phyloP scores from a whole-genome alignment of 2,113 vertebrate genomes.

The Colius striatus region DNA sequence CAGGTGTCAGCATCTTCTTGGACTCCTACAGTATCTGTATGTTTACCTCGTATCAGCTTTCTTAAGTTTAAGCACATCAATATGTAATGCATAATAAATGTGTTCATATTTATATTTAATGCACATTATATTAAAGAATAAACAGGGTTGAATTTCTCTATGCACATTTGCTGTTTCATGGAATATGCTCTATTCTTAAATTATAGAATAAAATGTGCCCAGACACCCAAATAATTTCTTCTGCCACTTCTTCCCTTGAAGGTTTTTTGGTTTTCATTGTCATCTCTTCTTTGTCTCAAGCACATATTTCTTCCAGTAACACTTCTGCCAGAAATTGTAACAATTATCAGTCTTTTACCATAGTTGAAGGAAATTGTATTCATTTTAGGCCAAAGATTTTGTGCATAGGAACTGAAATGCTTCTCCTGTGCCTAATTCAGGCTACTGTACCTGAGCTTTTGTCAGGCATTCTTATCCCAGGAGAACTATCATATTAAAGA shows the following conservation, averaged over 20 bases:
- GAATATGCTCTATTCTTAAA: neutral
- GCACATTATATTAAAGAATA: neutral
- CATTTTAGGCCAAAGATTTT: neutral
- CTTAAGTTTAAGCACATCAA: neutral
- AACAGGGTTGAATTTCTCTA: neutral
- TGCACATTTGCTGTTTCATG: neutral
- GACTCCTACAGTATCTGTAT: neutral
- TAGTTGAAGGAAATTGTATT: neutral
- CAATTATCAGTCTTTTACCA: neutral
- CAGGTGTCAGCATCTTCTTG: neutral
- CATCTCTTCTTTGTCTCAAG: neutral
- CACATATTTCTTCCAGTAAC: neutral
- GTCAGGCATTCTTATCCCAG: neutral
- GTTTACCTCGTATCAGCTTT: neutral
- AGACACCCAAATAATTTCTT: neutral
- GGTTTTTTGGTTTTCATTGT: neutral
- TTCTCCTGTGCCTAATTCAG: neutral
- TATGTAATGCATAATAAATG: neutral
- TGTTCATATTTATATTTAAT: neutral
- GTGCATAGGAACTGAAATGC: neutral
- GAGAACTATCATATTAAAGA: neutral
- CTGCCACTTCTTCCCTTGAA: neutral
- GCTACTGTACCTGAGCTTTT: neutral
- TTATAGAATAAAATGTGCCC: neutral
- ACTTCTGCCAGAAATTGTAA: neutral